phyloP scores from a whole-genome alignment of 2,888 invertebrate genomes.

The Philhelius pedissequus region DNA sequence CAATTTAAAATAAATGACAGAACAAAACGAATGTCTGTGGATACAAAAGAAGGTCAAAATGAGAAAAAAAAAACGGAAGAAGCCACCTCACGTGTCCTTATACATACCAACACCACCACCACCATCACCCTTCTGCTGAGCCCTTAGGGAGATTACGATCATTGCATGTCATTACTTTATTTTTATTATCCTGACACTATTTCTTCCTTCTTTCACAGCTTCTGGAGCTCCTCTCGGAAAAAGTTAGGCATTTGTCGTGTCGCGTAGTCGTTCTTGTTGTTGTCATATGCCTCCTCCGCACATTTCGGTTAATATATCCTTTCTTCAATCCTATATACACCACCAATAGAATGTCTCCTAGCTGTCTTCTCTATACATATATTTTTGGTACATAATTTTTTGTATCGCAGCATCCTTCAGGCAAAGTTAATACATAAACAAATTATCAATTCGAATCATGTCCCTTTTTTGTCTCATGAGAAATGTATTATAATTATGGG shows the following conservation, averaged over 20 bases:
- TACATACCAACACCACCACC: not conserved
- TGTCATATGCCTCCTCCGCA: not conserved
- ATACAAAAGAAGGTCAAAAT: not conserved
- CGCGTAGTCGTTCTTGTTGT: not conserved
- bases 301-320: constrained; percentile 1
- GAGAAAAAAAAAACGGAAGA: not conserved
- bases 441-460: constrained; percentile 66
- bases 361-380: not conserved
- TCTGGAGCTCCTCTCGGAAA: not conserved
- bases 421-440: constrained; percentile 32
- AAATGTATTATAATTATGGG: constrained; percentile 64
- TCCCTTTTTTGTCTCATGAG: constrained; percentile 62
- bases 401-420: not conserved
- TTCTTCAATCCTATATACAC: not conserved
- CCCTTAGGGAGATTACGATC: constrained; percentile 40
- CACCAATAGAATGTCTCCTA: constrained; percentile 9
- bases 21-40: constrained; percentile 19
- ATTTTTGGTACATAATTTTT: not conserved
- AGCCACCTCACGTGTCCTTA: constrained; percentile 28
- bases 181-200: constrained; percentile 50
- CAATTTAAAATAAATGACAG: constrained; percentile 47
- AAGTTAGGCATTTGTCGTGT: not conserved
- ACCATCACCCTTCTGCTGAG: not conserved
- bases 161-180: constrained; percentile 57
- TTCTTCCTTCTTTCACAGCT: not conserved